Conservation (phyloP, 2,113 vertebrate genomes). For the Paradisaea rubra region DNA sequence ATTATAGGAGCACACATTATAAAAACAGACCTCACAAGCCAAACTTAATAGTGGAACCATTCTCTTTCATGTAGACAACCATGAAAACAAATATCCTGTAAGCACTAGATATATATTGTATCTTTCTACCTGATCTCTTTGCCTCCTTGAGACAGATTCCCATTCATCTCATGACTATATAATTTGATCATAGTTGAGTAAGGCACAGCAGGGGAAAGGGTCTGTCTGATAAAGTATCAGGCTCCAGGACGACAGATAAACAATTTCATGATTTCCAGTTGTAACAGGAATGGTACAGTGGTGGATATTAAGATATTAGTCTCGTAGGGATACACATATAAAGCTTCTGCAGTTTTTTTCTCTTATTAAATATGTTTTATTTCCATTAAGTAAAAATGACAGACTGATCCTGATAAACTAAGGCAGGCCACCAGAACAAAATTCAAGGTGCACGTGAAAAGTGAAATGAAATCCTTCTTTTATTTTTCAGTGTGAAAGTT, state of each 20-base stretch:
- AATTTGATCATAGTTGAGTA: slow-evolving; percentile 90
- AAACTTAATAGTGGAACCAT: slow-evolving; percentile 71
- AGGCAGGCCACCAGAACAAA: neutral
- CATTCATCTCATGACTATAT: slow-evolving; percentile 89
- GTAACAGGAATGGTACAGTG: slow-evolving; percentile 16
- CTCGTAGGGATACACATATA: neutral
- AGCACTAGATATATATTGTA: slow-evolving; percentile 76
- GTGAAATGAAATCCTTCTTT: neutral
- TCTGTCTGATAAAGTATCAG: slow-evolving; percentile 77
- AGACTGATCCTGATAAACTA: slow-evolving; percentile 14
- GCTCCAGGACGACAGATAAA: slow-evolving; percentile 73
- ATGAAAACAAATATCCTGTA: slow-evolving; percentile 98
- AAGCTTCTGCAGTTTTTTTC: slow-evolving; percentile 7
- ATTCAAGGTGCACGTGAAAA: neutral
- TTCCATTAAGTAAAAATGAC: slow-evolving; percentile 35
- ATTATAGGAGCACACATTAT: slow-evolving; percentile 71
- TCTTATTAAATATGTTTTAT: neutral
- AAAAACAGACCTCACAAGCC: slow-evolving; percentile 73
- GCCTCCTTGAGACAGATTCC: slow-evolving; percentile 82
- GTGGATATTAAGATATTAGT: slow-evolving; percentile 50
- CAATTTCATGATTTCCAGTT: slow-evolving; percentile 60
- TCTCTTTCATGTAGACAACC: slow-evolving; percentile 80
- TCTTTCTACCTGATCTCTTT: slow-evolving; percentile 86
- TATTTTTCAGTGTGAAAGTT: neutral
- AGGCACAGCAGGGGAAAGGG: slow-evolving; percentile 81